Evolutionary conservation across 2,113 vertebrate genomes (phyloP), one percentile per base, ranked within the genome.

Genomic region (Ceratotherium simum): DNA sequence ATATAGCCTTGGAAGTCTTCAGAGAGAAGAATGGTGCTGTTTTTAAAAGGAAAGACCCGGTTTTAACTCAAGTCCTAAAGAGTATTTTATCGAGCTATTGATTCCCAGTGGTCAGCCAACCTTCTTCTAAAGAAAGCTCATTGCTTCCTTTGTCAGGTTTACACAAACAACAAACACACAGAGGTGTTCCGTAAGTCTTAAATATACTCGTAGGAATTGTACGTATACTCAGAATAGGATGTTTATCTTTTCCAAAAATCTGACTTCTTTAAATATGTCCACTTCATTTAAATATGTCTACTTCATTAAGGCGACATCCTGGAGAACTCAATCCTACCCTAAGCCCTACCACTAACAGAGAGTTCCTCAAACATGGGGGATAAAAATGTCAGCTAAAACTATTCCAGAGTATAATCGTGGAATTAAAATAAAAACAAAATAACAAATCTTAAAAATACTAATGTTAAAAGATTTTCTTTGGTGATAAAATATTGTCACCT

Each of bases 141-240:
- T 11, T 73, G 25, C 56, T 73, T 73, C 21, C 9, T 56, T 73
- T 14, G 3, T 54, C 42, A 21, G 27, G n/a, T 67, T 54, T 17
- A 31, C 17, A 42, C 8, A 56, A 12, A 56, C 42, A 65, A 42
- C 42, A 42, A 42, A 42, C 11, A 0, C 33, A 25, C 42, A 25
- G 46, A 46, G n/a, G 8, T 65, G 20, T 10, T 36, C 46, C 20
- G 3, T 33, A 8, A 56, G 42, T 29, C 21, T 64, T 25, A 51
- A 58, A 62, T 5, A 18, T 1, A 25, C 29, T 6, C 31, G 8
- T 17, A 9, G 48, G 0, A 48, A 13, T 46, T 21, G 3, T 2
- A 9, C 2, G 6, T 17, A 23, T n/a, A 64, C 21, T 76, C 23
- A 36, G 60, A 39, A 25, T 16, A 27, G 6, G 12, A 18, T 23